phyloP scores from a whole-genome alignment of 1,140 invertebrate species.

The Apis laboriosa region DNA sequence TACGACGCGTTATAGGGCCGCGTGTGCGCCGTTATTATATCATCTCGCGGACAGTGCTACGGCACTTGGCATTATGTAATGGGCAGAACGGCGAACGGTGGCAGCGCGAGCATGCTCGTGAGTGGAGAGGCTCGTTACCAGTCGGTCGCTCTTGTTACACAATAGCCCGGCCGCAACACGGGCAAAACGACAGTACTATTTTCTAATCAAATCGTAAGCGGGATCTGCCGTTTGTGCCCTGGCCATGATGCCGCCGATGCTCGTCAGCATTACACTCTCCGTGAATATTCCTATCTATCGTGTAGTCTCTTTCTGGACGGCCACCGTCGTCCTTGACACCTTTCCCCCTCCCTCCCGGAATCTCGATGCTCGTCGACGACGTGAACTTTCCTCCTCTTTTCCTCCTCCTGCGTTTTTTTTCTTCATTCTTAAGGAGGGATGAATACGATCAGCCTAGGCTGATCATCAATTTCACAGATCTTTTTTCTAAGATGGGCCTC shows the following conservation, averaged over 20 bases:
- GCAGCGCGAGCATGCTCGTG: neutral
- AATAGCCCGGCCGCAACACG: constrained; percentile 26
- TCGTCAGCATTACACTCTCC: neutral
- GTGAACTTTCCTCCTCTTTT: neutral
- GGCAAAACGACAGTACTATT: constrained; percentile 49
- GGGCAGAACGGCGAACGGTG: constrained; percentile 10
- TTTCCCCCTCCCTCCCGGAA: constrained; percentile 45
- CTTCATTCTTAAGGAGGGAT: neutral
- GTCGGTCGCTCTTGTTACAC: constrained; percentile 43
- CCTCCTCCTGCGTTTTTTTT: too few relatives aligned
- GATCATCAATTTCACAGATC: too few relatives aligned
- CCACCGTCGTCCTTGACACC: constrained; percentile 74
- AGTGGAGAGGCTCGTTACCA: constrained; percentile 45
- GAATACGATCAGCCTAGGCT: too few relatives aligned
- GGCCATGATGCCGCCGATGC: neutral
- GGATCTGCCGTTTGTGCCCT: constrained; percentile 30
- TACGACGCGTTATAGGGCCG: neutral
- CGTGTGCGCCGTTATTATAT: constrained; percentile 66
- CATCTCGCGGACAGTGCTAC: constrained; percentile 73
- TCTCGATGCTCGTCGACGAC: constrained; percentile 9
- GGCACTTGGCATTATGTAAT: constrained; percentile 57
- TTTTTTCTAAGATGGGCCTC: neutral
- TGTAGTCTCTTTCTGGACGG: neutral
- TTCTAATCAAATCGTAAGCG: constrained; percentile 54
- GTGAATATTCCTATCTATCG: neutral